Evolutionary conservation across 2,888 invertebrate genomes (phyloP).

Genomic region (Dryomyza anilis): DNA sequence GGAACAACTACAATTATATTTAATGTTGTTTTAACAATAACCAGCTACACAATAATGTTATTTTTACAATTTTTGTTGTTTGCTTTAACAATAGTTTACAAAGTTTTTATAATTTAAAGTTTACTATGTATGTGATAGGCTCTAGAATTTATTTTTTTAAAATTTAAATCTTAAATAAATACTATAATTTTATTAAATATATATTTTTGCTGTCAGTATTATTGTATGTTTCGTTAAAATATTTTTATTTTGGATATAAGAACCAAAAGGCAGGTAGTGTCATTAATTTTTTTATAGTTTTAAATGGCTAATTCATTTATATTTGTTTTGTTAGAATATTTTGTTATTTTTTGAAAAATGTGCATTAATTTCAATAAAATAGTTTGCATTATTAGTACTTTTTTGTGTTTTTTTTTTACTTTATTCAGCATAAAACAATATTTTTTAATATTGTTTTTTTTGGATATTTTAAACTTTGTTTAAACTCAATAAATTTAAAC

Average conservation of each 20-base stretch:
- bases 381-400: neutral
- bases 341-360: constrained; percentile 15
- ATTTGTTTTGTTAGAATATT: constrained; percentile 6
- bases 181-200: too few relatives aligned
- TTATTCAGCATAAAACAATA: constrained; percentile 20
- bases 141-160: too few relatives aligned
- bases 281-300: neutral
- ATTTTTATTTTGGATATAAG: neutral
- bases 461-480: constrained; percentile 16
- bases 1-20: constrained; percentile 1
- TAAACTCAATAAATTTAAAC: neutral
- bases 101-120: constrained; percentile 3
- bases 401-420: constrained; percentile 19
- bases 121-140: too few relatives aligned
- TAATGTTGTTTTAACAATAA: constrained; percentile 6
- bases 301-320: neutral
- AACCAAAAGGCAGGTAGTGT: constrained; percentile 6
- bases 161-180: neutral
- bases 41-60: neutral
- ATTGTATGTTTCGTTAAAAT: neutral
- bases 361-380: constrained; percentile 22
- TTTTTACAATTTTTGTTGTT: neutral
- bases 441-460: constrained; percentile 18
- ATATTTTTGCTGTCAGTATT: neutral
- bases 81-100: constrained; percentile 4